Base-by-base conservation (phyloP, 1,140 invertebrate genomes). In the Drosophila sp. region DNA sequence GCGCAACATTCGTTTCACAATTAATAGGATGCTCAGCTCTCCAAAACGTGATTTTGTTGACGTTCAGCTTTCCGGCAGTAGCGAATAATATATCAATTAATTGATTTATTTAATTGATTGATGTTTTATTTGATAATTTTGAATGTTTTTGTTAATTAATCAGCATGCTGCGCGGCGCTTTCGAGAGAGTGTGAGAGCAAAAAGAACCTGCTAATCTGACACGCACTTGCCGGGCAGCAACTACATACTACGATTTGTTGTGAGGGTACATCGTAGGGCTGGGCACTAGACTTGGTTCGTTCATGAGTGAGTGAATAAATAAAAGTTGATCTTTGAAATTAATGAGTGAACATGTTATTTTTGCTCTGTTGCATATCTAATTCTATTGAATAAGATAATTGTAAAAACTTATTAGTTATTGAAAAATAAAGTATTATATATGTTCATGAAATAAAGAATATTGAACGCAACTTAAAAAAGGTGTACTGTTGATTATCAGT, bases 1-100 rank as follows among this genome's bases (percentile, higher is more conserved):
- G 82, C 82, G 82, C 82, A 87, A 87, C 82, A 79, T 89, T 87
- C 76, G 83, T 63, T 79, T 46, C 63, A 46, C 41, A 18, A 9
- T 73, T 62, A 25, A 21, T 50, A 7, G 9, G 70, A 67, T 72
- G 54, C 64, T 72, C 13, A 16, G 45, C 14, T 16, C 14, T 66
- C 6, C 36, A 51, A 53, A 36, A 11, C n/a, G 16, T 41, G 18
- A 8, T 21, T 18, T 54, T 48, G 4, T 29, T 16, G 9, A 25
- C 7, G 13, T 48, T 29, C 18, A 11, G 40, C 8, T 25, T 34
- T 29, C 57, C 9, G 16, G 11, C 27, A 32, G 32, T 36, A 6
- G 21, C 45, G 48, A 18, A 38, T 57, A 21, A 56, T 18, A 29
- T 34, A 41, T 64, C 16, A 29, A 46, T 51, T 45, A 43, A 48